Base-by-base conservation (phyloP, 2,888 invertebrate genomes). In the Drosophila demipolita region DNA sequence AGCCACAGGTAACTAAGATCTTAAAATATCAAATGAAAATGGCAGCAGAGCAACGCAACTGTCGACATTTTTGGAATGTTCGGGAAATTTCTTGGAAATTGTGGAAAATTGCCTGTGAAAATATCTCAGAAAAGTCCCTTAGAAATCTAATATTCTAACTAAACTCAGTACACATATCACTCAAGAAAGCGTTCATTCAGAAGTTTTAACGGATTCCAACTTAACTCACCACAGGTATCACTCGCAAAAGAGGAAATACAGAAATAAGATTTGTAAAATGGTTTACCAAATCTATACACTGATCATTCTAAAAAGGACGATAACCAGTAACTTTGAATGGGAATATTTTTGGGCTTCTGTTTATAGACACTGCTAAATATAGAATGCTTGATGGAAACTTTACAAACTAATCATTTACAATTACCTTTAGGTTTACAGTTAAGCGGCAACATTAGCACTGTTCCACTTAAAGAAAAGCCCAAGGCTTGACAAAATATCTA, bases 1-100 rank as follows among this genome's bases (percentile, higher is more conserved):
- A 57, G 52, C 17, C 23, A 71, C 79, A 80, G 80, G 80, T 80
- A 80, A 40, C 20, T 33, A 33, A 26, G 29, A 58, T 17, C 32
- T 11, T 26, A 11, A 4, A 29, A 36, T 45, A 33, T 45, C 4
- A 23, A 54, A 23, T 11, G 45, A 66, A 66, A 67, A 57, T 50
- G 36, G 35, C 40, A 48, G 50, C 52, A 75, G 52, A 57, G 29
- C 38, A 23, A 23, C 45, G 32, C 58, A 58, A 38, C 32, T 65
- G 42, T 55, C 68, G 45, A 33, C 26, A n/a, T 26, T 50, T 57
- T 29, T 33, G 61, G 57, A 61, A 73, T 48, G 60, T 40, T 11
- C 4, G 40, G 20, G 38, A 65, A 66, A 45, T 36, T 66, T 48
- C 58, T 33, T 26, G 23, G 32, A 7, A 55, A 17, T 49, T 17